Percentiles rank a stretch among this genome's conserved stretches.
Evolutionary conservation across 2,113 vertebrate genomes (phyloP).

Genomic region (Mobula birostris): DNA sequence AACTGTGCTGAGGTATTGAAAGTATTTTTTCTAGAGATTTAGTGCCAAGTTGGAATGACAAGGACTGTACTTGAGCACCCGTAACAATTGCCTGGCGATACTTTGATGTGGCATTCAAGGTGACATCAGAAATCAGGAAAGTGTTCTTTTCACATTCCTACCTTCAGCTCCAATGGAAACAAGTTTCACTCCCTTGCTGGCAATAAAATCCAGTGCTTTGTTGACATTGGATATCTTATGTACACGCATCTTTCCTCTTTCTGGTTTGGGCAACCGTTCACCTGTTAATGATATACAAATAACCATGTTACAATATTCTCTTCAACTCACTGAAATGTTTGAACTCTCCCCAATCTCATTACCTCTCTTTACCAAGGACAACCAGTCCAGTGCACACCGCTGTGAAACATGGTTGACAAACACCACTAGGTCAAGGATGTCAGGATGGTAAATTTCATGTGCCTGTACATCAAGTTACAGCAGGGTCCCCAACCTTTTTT

Average conservation of each 20-base stretch:
- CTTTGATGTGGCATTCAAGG: neutral
- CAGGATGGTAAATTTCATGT: neutral
- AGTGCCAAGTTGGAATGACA: neutral
- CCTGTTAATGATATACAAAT: constrained; percentile 54
- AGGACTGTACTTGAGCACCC: neutral
- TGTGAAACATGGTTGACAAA: neutral
- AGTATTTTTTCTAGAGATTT: neutral
- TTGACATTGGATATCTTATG: constrained; percentile 99
- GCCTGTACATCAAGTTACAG: too few relatives aligned
- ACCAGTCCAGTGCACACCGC: constrained; percentile 39
- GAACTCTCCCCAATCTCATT: neutral
- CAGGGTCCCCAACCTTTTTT: too few relatives aligned
- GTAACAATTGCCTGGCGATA: too few relatives aligned
- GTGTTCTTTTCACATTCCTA: constrained; percentile 48
- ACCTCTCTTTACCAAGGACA: constrained; percentile 39
- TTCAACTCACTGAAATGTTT: neutral
- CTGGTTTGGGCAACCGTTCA: constrained; percentile 93
- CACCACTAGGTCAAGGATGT: neutral
- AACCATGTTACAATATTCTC: neutral
- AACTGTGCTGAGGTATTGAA: neutral
- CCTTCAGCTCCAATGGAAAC: constrained; percentile 96
- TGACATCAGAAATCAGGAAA: neutral
- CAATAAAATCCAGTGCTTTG: constrained; percentile 92
- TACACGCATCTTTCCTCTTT: constrained; percentile 95
- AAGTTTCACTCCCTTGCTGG: constrained; percentile 94